phyloP scores from a whole-genome alignment of 1,140 invertebrate species.

The Agrypnia vestita region DNA sequence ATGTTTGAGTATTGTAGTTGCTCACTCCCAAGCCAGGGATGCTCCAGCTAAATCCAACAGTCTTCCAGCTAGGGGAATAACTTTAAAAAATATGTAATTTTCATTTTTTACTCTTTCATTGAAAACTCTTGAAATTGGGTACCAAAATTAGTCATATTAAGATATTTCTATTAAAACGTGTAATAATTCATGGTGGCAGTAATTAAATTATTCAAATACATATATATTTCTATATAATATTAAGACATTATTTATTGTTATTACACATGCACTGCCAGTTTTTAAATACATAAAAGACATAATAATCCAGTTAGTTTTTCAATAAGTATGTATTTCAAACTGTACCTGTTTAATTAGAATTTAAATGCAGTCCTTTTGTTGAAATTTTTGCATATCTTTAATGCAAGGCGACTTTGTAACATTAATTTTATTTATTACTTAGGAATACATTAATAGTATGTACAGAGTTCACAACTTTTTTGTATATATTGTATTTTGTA shows the following conservation, averaged over 20 bases:
- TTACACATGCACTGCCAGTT: not conserved
- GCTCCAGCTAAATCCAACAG: slow-evolving; percentile 80
- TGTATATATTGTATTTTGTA: too few species aligned
- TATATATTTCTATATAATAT: too few species aligned
- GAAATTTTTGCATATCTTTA: too few species aligned
- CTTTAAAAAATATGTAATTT: slow-evolving; percentile 67
- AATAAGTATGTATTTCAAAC: too few species aligned
- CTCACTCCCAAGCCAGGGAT: slow-evolving; percentile 82
- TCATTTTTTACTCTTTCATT: not conserved
- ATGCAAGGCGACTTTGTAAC: too few species aligned
- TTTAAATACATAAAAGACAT: not conserved
- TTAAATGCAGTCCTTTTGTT: too few species aligned
- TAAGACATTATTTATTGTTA: not conserved
- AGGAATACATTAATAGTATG: too few species aligned
- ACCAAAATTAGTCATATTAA: slow-evolving; percentile 16
- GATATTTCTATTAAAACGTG: not conserved
- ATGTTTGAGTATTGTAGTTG: slow-evolving; percentile 90
- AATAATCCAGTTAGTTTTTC: too few species aligned
- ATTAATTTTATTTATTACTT: too few species aligned
- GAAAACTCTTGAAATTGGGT: slow-evolving; percentile 11
- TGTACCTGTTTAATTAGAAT: too few species aligned
- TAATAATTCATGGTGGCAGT: slow-evolving; percentile 14
- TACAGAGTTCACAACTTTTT: too few species aligned
- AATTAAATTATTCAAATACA: not conserved
- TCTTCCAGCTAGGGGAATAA: slow-evolving; percentile 76